These are phyloP conservation scores for Leptocoma aspasia DNA, from an alignment of 2,113 vertebrate species.

Conservation along the genomic window DNA sequence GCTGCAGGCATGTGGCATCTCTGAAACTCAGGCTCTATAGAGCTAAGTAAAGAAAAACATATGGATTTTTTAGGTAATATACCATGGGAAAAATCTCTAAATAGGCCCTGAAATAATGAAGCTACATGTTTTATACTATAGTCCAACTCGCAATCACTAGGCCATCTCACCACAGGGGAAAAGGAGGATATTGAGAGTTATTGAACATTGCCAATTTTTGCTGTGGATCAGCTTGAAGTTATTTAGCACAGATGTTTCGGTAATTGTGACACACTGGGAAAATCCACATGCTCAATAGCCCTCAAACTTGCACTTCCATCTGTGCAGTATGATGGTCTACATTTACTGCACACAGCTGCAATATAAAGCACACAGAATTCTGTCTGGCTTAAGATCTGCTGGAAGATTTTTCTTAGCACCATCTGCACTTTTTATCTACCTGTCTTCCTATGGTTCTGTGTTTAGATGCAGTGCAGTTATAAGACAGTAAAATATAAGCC, in stretches of 20 bases:
- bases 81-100: conserved; percentile 68
- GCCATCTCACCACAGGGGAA: conserved; percentile 55
- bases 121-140: conserved; percentile 59
- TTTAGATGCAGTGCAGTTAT: neutral
- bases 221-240: conserved; percentile 78
- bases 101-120: conserved; percentile 66
- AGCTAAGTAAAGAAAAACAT: conserved; percentile 57
- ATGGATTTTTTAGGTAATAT: conserved; percentile 66
- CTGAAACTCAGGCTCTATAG: conserved; percentile 7
- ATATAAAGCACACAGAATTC: conserved; percentile 40
- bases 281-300: conserved; percentile 75
- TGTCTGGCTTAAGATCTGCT: conserved; percentile 53
- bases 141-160: conserved; percentile 62
- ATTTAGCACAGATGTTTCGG: conserved; percentile 81
- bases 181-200: conserved; percentile 65
- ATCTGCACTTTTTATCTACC: conserved; percentile 43
- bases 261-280: conserved; percentile 80
- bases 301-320: conserved; percentile 75
- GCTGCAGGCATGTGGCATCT: conserved; percentile 33
- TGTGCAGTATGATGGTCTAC: conserved; percentile 66
- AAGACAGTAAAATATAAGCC: neutral
- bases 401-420: conserved; percentile 13
- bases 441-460: neutral
- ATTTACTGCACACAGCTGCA: conserved; percentile 45
- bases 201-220: conserved; percentile 78